A percentile compares a stretch with the other conserved stretches of the same genome.
Evolutionary conservation across 2,113 vertebrate genomes (phyloP).

Genomic region (Petroica traversi): DNA sequence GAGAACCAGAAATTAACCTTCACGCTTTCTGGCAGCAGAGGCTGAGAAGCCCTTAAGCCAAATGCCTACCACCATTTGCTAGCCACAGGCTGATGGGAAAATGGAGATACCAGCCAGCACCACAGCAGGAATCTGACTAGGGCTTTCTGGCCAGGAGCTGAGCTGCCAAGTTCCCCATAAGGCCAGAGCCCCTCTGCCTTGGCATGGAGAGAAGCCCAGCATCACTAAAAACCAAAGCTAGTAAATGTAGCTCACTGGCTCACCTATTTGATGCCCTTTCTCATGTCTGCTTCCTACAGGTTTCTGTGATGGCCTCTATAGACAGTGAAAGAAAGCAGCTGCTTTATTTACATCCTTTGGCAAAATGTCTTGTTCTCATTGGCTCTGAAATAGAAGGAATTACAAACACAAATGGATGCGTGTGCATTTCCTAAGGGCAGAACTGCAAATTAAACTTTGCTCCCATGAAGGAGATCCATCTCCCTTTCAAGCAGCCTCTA

Average conservation of each 20-base stretch:
- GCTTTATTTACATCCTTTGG: background rate
- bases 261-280: background rate
- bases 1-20: background rate
- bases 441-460: background rate
- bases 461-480: background rate
- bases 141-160: background rate
- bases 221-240: background rate
- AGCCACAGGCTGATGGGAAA: background rate
- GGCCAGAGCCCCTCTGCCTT: background rate
- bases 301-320: background rate
- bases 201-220: background rate
- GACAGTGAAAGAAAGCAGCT: background rate
- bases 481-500: background rate
- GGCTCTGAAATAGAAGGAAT: background rate
- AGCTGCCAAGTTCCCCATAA: background rate
- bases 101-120: rapidly evolving
- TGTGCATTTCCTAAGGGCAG: background rate
- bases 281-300: background rate
- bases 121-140: rapidly evolving
- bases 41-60: background rate
- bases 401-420: background rate
- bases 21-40: background rate
- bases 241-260: background rate
- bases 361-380: background rate
- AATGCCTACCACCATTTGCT: background rate